Evolutionary conservation across 2,797 vertebrate genomes (phyloP), one percentile per base, ranked within the genome.

Genomic region (Micropoecilia bifurca): DNA sequence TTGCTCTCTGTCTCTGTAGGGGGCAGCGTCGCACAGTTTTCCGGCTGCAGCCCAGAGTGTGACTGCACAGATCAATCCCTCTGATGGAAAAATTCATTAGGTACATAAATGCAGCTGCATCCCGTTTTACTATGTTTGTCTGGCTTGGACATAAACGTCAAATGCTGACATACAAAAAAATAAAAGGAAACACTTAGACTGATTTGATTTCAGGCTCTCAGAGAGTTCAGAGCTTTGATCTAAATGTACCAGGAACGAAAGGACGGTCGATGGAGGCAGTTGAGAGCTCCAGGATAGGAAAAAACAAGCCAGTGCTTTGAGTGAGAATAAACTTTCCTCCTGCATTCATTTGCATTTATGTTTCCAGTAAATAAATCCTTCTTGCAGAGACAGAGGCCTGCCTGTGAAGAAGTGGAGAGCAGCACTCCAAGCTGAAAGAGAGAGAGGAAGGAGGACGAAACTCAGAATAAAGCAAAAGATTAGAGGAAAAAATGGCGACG

Each of bases 301-400:
- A 91, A 89, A 88, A 94, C 91, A 93, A 91, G 81, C 82, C 84
- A 55, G 84, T 84, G 87, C 91, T 93, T 93, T 93, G 88, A 92
- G 88, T 75, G 53, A 82, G 86, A 89, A 90, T 84, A 90, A 90
- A 87, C 85, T 53, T 4, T 82, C 79, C 79, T 79, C 66, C 79
- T 85, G 92, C 83, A 87, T 91, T 87, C 66, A 95, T 94, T 94
- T 92, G 88, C 91, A 93, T 95, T 91, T 73, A 90, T 91, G 84
- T 89, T 87, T 88, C 88, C 88, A 78, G 83, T 85, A 86, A 91
- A 93, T 79, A 88, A 87, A 87, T 88, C 83, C 81, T 80, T 86
- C 82, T 25, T 91, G 66, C 73, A 50, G 85, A 78, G 80, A 94
- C 91, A 93, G 87, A 89, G 89, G 63, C 71, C 78, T 81, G 81